phyloP scores from a whole-genome alignment of 2,888 invertebrate genomes.

The Tricholauxania praeusta region DNA sequence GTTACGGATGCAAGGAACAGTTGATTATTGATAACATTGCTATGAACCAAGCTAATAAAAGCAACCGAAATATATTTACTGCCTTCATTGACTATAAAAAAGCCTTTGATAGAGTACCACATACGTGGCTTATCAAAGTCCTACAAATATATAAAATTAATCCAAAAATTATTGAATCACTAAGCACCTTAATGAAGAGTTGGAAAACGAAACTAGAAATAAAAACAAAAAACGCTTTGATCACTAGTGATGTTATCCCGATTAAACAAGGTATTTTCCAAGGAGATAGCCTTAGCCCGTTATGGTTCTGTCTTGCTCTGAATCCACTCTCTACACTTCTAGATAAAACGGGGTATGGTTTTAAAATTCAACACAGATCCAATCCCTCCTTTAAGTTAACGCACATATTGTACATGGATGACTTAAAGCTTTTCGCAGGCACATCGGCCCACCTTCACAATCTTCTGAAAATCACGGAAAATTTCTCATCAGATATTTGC shows the following conservation, averaged over 20 bases:
- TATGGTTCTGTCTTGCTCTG: no score
- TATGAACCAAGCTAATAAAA: slow-evolving; percentile 8
- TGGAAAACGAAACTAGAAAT: slow-evolving; percentile 7
- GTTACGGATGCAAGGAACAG: not conserved
- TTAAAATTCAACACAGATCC: no score
- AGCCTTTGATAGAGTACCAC: slow-evolving; percentile 14
- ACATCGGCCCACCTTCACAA: not conserved
- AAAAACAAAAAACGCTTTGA: not conserved
- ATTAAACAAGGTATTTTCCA: slow-evolving; percentile 17
- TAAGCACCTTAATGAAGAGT: slow-evolving; percentile 4
- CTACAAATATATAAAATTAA: slow-evolving; percentile 26
- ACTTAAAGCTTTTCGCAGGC: slow-evolving; percentile 19
- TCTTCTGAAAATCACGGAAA: slow-evolving; percentile 2
- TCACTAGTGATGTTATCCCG: not conserved
- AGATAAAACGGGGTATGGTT: no score
- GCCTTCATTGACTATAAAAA: slow-evolving; percentile 27
- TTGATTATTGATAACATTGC: not conserved
- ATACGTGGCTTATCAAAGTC: slow-evolving; percentile 17
- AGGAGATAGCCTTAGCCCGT: slow-evolving; percentile 15
- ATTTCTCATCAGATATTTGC: slow-evolving; percentile 6
- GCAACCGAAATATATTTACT: slow-evolving; percentile 9
- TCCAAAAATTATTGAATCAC: not conserved
- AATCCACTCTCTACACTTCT: no score
- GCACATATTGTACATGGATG: no score
- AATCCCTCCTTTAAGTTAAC: no score